Evolutionary conservation across 1,140 invertebrate genomes (phyloP).

Genomic region (Portunus trituberculatus): DNA sequence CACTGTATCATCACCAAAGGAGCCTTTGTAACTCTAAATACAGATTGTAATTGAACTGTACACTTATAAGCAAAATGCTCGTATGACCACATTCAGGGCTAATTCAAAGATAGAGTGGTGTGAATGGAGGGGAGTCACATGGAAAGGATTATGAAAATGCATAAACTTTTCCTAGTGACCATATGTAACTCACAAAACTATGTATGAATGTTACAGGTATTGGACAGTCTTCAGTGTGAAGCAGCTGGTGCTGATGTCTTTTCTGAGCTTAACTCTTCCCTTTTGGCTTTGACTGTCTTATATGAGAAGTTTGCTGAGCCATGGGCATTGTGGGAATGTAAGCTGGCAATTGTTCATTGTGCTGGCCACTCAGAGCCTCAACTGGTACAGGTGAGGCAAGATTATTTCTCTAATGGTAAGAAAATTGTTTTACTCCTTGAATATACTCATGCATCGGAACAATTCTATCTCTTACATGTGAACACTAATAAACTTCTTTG

Average conservation of each 20-base stretch:
- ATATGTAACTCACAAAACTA: no score
- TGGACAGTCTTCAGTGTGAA: slow-evolving; percentile 88
- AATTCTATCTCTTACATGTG: no score
- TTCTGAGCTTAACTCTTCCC: slow-evolving; percentile 82
- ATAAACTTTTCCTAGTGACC: no score
- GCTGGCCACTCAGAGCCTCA: slow-evolving; percentile 85
- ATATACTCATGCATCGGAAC: not conserved
- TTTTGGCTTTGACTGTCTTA: slow-evolving; percentile 83
- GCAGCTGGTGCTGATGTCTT: slow-evolving; percentile 83
- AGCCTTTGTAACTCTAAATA: no score
- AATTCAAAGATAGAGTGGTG: no score
- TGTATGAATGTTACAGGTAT: slow-evolving; percentile 83
- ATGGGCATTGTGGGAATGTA: slow-evolving; percentile 90
- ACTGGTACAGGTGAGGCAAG: slow-evolving; percentile 79
- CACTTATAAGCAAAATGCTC: no score
- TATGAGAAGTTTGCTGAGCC: slow-evolving; percentile 82
- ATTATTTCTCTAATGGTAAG: not conserved
- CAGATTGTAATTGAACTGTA: no score
- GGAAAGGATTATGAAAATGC: no score
- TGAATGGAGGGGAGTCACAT: no score
- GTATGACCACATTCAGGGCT: no score
- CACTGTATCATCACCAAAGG: no score
- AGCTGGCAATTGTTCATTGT: slow-evolving; percentile 91
- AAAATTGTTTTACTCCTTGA: not conserved
- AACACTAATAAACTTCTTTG: no score